phyloP scores from a whole-genome alignment of 37 sponge, comb jelly and placozoan species.

The Diacarnus erythraeanus region DNA sequence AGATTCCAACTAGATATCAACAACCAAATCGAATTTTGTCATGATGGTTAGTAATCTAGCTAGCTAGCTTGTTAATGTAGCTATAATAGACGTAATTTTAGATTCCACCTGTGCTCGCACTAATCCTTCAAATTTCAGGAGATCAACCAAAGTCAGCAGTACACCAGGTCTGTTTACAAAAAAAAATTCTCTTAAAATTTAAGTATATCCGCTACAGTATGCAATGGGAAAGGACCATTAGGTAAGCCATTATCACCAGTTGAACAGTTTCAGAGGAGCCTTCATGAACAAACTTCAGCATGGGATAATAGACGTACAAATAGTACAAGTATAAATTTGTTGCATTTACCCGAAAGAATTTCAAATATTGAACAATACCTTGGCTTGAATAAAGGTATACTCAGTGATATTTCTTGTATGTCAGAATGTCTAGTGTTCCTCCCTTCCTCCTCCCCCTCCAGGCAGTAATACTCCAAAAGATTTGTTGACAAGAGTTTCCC shows the following conservation, averaged over 20 bases:
- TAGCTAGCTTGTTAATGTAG: background rate
- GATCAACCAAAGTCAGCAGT: slow-evolving; percentile 24
- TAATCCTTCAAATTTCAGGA: slow-evolving; percentile 41
- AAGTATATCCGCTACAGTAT: background rate
- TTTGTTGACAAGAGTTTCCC: slow-evolving; percentile 35
- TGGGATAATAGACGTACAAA: background rate
- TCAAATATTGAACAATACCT: too few relatives aligned
- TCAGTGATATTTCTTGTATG: too few relatives aligned
- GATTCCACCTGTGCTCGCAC: slow-evolving; percentile 63
- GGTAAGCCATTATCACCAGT: slow-evolving; percentile 18
- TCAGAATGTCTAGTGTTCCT: background rate
- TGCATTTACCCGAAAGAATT: slow-evolving; percentile 32
- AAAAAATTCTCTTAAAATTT: background rate
- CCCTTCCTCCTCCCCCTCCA: background rate
- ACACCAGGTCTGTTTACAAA: slow-evolving; percentile 18
- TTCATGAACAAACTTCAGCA: slow-evolving; percentile 7
- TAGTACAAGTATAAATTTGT: background rate
- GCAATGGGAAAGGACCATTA: slow-evolving; percentile 28
- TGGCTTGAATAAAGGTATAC: slow-evolving; percentile 24
- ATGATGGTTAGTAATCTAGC: background rate
- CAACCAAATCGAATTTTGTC: background rate
- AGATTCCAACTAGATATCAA: background rate
- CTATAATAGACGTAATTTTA: background rate
- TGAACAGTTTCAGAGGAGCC: slow-evolving; percentile 39
- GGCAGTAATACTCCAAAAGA: slow-evolving; percentile 23